Evolutionary conservation across 2,888 invertebrate genomes (phyloP), one percentile per base, ranked within the genome.

Genomic region (Urechis unicinctus): DNA sequence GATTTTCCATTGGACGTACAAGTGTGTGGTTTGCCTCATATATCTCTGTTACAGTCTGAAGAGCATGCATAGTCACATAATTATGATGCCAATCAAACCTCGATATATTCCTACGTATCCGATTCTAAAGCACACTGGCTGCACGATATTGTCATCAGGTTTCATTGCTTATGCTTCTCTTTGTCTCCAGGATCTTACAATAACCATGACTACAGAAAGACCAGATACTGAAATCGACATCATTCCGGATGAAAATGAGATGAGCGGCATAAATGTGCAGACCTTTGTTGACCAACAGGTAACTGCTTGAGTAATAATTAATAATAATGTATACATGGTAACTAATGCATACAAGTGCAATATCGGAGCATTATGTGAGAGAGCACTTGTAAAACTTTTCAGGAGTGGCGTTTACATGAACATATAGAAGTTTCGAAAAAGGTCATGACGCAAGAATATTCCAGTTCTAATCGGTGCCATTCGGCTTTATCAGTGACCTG

Each of bases 241-340:
- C 48, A 57, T 70, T 50, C 74, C 74, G 56, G 74, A 75, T 52
- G 66, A 69, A 45, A 63, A 68, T 9, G 71, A 74, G 50, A 63
- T 73, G 57, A 71, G 71, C 44, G 64, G 67, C 2, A 67, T 75
- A 13, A 73, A 73, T 55, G 67, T 70, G 4, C 61, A 69, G 55
- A 72, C 72, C 48, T 75, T 75, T 53, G 70, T 70, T 3, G 74
- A 75, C 55, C 71, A 70, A 47, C 73, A 67, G 62, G 66, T 67
- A 28, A 46, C 48, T 31, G 25, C 22, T n/a, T n/a, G n/a, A n/a
- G n/a, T n/a, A n/a, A n/a, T n/a, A n/a, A n/a, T n/a, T n/a, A n/a
- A n/a, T n/a, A n/a, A n/a, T n/a, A n/a, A n/a, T n/a, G n/a, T n/a
- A n/a, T n/a, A n/a, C n/a, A n/a, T n/a, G n/a, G n/a, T n/a, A n/a